Percentiles rank a stretch among this genome's conserved stretches.
These are phyloP conservation scores for Nephrotoma flavescens DNA, from an alignment of 2,888 invertebrate genomes.

Conservation along the genomic window DNA sequence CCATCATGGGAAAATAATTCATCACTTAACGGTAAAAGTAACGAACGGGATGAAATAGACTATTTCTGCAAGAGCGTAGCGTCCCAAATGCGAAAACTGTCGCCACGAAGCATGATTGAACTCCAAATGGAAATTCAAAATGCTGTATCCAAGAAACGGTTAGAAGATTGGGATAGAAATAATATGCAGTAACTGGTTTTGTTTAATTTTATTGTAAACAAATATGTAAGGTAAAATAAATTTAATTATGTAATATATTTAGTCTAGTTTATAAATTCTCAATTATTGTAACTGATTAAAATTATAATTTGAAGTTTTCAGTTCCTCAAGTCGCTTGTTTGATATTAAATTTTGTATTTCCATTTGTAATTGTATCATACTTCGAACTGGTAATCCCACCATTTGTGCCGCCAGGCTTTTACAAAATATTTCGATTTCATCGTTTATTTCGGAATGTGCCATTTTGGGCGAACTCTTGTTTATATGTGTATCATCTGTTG, in stretches of 20 bases:
- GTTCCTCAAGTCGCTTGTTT: background rate
- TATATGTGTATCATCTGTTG: background rate
- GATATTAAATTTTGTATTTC: background rate
- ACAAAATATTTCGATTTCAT: background rate
- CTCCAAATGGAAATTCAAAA: background rate
- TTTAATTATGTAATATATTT: background rate
- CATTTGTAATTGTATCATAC: background rate
- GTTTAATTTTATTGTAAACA: background rate
- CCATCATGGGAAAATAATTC: background rate
- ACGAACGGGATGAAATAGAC: background rate
- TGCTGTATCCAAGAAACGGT: background rate
- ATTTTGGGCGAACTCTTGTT: background rate
- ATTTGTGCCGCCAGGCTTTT: background rate
- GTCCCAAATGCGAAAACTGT: background rate
- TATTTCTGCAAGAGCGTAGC: background rate
- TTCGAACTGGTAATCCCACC: background rate
- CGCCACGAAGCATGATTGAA: background rate
- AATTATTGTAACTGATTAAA: no score
- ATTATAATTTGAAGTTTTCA: background rate
- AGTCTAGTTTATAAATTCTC: no score
- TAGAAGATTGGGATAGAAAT: background rate
- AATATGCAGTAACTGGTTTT: background rate
- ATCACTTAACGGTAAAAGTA: background rate
- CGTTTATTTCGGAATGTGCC: background rate
- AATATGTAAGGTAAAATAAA: background rate